Base-by-base conservation (phyloP, 64 coral and sea anemone genomes). In the Platygyra sinensis region DNA sequence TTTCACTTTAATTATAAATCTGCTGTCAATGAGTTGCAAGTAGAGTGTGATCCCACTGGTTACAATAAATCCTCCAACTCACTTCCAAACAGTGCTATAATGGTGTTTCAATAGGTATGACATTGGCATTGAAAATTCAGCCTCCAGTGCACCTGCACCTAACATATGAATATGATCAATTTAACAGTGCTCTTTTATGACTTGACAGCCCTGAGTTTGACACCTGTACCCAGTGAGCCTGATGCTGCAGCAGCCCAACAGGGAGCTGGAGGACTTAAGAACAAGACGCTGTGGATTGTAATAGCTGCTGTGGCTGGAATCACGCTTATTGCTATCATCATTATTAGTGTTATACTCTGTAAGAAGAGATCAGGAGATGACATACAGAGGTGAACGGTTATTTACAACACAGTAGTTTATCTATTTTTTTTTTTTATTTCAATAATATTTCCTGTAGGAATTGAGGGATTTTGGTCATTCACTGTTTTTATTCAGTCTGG, bases 361-460 rank as follows among this genome's bases (percentile, higher is more conserved):
- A 98, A 94, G 89, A 98, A 98, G 80, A 94, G 96, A 75, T 94
- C 96, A 20, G 96, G 92, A 62, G 92, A 98, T 19, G 96, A 94
- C 63, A 83, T 95, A 15, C 89, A 82, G 29, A 98, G 89, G 96
- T 94, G 27, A 92, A 87, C 0, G 5, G 3, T 22, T 67, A 67
- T 67, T 67, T 67, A 22, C 22, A 65, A 65, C 15, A 80, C 3
- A 39, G 38, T 39, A 39, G n/a, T 39, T 39, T 39, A 5, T 39
- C 5, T 39, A 39, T 5, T 46, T 46, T 46, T 46, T 46, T 46
- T 46, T 46, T 46, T 46, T 46, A 46, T 46, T 46, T 46, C 5
- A 46, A 46, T 8, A 46, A 46, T 46, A 46, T 46, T 46, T 5
- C 7, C 15, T 13, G 0, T 57, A 13, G 1, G 10, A 10, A 57